A percentile compares a stretch with the other conserved stretches of the same genome.
phyloP scores from a whole-genome alignment of 1,140 invertebrate species.

The Hyles euphorbiae region DNA sequence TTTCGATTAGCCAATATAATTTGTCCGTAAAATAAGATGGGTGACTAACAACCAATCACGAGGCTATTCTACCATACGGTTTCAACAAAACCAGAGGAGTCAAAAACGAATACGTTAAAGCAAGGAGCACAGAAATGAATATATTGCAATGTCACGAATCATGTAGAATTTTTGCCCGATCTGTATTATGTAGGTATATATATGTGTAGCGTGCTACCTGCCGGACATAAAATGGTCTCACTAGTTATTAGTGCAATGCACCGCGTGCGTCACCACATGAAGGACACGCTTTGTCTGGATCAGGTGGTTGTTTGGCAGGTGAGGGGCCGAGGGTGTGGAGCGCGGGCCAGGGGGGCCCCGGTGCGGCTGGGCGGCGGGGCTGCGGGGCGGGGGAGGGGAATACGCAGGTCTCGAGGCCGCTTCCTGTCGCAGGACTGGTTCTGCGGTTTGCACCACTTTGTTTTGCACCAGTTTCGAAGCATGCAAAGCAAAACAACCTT shows the following conservation, averaged over 20 bases:
- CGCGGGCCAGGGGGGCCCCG: conserved; percentile 23
- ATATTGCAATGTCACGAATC: no score
- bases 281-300: conserved; percentile 71
- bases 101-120: no score
- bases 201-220: conserved; percentile 34
- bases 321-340: conserved; percentile 20
- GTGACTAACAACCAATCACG: no score
- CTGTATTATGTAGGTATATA: conserved; percentile 5
- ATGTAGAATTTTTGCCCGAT: no score
- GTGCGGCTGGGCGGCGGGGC: conserved; percentile 22
- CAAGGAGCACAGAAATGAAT: no score
- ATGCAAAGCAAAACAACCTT: conserved; percentile 49
- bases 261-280: conserved; percentile 63
- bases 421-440: conserved; percentile 71
- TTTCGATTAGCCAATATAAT: no score
- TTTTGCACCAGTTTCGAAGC: conserved; percentile 68
- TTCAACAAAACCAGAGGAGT: no score
- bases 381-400: conserved; percentile 19
- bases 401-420: conserved; percentile 51
- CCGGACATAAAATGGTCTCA: conserved; percentile 56
- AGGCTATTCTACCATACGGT: no score
- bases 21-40: no score
- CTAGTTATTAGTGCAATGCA: conserved; percentile 61
- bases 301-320: conserved; percentile 47
- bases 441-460: conserved; percentile 66